phyloP scores from a whole-genome alignment of 1,140 invertebrate species.

The Drosophila arawakana region DNA sequence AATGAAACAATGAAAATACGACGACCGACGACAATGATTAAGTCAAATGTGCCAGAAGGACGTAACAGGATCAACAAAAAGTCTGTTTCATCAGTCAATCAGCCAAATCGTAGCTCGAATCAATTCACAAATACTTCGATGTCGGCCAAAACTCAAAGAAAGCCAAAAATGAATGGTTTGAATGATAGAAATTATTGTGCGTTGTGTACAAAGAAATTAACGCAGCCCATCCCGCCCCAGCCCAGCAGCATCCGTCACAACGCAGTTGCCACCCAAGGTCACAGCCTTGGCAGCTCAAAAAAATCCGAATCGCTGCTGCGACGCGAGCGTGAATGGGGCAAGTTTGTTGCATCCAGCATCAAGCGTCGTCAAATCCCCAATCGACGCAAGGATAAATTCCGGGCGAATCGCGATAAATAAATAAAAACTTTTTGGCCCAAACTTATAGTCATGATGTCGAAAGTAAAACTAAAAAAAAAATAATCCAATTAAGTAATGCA shows the following conservation, averaged over 20 bases:
- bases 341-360: not conserved
- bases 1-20: not conserved
- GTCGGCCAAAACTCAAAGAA: not conserved
- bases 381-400: not conserved
- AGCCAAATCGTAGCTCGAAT: not conserved
- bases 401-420: not conserved
- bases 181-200: not conserved
- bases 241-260: not conserved
- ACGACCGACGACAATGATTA: not conserved
- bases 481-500: not conserved
- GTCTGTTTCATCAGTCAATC: not conserved
- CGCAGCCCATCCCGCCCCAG: not conserved
- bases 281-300: not conserved
- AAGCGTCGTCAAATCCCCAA: not conserved
- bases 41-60: not conserved
- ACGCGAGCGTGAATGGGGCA: slow-evolving; percentile 10
- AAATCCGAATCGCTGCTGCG: slow-evolving; percentile 11
- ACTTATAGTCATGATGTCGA: not conserved
- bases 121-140: not conserved
- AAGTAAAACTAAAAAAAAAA: not conserved
- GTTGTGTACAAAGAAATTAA: not conserved
- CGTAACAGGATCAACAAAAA: not conserved
- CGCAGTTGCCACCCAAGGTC: not conserved
- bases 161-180: not conserved
- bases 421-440: not conserved